Evolutionary conservation across 2,797 vertebrate genomes (phyloP), one percentile per base, ranked within the genome.

Genomic region (Gallirallus australis): DNA sequence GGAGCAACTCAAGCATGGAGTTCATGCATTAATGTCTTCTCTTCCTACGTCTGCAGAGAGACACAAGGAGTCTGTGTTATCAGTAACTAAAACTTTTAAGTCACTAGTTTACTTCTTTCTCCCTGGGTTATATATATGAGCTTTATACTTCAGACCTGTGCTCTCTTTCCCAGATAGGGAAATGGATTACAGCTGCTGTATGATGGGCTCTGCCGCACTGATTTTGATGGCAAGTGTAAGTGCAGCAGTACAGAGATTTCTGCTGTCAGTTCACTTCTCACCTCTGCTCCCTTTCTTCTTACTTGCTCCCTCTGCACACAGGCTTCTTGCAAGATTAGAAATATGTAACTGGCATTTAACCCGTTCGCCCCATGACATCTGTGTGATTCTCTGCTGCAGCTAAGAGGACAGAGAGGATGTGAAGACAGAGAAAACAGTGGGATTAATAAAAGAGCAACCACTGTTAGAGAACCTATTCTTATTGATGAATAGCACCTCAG

Each of bases 41-140:
- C 24, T 9, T 47, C 0, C 0, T 48, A 27, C 2, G 30, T 31
- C 24, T 48, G 47, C 52, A 82, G 71, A 60, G 28, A 78, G 42
- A 27, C 0, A 0, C 40, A 16, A 6, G 0, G 37, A 56, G 48
- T 25, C 64, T 2, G 3, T 7, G 59, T 35, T 85, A 53, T 42
- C 37, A 50, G 63, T 37, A 39, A 10, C 35, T 73, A 18, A 35
- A 66, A 35, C n/a, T 42, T 70, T 42, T 8, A 42, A 30, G 15
- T 27, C 52, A 28, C 66, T 23, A 39, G 59, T 70, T 48, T 1
- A 0, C 13, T 33, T 47, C 25, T 45, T 35, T n/a, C n/a, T 4
- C 2, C 9, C 71, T 66, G 50, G 15, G 25, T 28, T 77, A 14
- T 27, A 23, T 12, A 28, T 35, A 40, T 33, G 35, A 89, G 39